Evolutionary conservation across 2,888 invertebrate species (phyloP), one percentile per base, ranked within the genome.

Genomic region (Coremacera marginata): DNA sequence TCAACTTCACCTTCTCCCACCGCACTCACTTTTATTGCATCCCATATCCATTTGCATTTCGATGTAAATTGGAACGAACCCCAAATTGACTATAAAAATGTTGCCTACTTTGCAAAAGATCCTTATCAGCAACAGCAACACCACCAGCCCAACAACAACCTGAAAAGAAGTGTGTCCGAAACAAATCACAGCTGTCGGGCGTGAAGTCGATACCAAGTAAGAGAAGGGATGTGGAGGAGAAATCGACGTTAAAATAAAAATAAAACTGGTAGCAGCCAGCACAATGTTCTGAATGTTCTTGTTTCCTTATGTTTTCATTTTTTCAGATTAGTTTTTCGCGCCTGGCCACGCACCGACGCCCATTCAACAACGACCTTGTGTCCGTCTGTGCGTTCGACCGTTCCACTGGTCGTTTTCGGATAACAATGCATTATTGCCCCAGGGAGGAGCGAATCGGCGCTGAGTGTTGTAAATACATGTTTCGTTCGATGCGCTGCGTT

Each of bases 61-160:
- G 27, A 52, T 77, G 76, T 74, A 79, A 79, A 80, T 76, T 79
- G 75, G 57, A 82, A 83, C 81, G 82, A 86, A 83, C 79, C 84
- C 84, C 85, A 86, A 88, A 85, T 85, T 84, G 84, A 83, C 84
- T 84, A 86, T 87, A 83, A 84, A 87, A 86, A 86, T 86, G 85
- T 86, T 88, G 87, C 84, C 85, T 87, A 86, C 86, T 85, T 84
- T 84, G 88, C 88, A 86, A 83, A 44, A 75, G 52, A 67, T 52
- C 37, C 16, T 67, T 31, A 44, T 55, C 75, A 51, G 25, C 67
- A 68, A 75, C 60, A 37, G 9, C 70, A 75, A 37, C 75, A 44
- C 2, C 52, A 37, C 31, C 52, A 25, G n/a, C 72, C 11, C 63
- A 55, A 52, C 63, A 70, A 37, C 57, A 63, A 49, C 14, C 4